Evolutionary conservation across 2,888 invertebrate genomes (phyloP).

Genomic region (Apamea epomidion): DNA sequence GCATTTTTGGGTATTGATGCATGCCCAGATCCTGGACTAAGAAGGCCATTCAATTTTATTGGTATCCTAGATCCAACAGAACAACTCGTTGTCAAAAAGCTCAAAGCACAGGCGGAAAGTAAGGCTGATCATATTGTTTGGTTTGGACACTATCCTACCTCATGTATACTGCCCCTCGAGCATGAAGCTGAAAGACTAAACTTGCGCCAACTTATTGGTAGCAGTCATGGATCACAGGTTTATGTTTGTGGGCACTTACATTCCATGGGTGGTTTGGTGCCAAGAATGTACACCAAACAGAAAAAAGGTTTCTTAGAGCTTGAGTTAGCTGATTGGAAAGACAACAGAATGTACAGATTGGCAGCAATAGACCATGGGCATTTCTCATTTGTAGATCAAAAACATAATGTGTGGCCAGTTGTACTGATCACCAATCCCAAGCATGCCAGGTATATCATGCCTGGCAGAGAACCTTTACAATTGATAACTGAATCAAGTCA

Average conservation of each 20-base stretch:
- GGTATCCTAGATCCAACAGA: conserved; percentile 92
- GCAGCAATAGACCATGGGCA: conserved; percentile 97
- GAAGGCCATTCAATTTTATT: conserved; percentile 97
- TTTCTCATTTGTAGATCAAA: conserved; percentile 95
- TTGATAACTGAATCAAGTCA: conserved; percentile 93
- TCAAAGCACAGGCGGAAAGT: conserved; percentile 89
- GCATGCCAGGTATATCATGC: conserved; percentile 93
- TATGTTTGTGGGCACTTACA: conserved; percentile 98
- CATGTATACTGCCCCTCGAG: conserved; percentile 93
- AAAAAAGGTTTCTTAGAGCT: conserved; percentile 95
- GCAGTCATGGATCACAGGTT: conserved; percentile 91
- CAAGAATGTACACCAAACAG: conserved; percentile 96
- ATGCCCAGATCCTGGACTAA: conserved; percentile 95
- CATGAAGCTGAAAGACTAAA: conserved; percentile 86
- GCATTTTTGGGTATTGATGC: conserved; percentile 97
- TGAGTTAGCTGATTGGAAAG: conserved; percentile 98
- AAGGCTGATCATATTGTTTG: conserved; percentile 86
- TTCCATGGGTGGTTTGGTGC: conserved; percentile 94
- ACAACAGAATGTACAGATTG: conserved; percentile 95
- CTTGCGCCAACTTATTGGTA: conserved; percentile 91
- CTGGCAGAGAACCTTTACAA: conserved; percentile 93
- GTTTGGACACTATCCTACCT: conserved; percentile 98
- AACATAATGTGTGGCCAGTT: conserved; percentile 95
- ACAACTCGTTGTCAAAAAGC: conserved; percentile 89
- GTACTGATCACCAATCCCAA: conserved; percentile 97